Evolutionary conservation across 1,140 invertebrate species (phyloP).

Genomic region (Polypedilum pembai): DNA sequence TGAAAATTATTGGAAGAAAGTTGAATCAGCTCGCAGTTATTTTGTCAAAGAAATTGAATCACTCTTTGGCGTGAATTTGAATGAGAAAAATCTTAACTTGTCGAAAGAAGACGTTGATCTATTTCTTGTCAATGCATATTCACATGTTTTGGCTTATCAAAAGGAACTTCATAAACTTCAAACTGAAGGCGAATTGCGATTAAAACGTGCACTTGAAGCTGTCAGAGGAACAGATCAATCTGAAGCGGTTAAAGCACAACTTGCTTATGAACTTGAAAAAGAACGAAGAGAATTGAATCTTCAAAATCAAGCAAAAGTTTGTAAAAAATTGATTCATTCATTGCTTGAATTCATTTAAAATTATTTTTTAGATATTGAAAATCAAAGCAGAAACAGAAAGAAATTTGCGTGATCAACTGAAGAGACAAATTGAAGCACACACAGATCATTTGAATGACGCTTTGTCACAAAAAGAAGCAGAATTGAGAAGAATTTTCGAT

Average conservation of each 20-base stretch:
- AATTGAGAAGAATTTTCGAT: conserved; percentile 56
- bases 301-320: conserved; percentile 50
- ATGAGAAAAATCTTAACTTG: conserved; percentile 55
- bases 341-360: neutral
- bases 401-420: conserved; percentile 67
- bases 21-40: conserved; percentile 58
- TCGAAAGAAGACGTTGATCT: conserved; percentile 58
- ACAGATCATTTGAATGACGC: conserved; percentile 72
- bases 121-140: conserved; percentile 58
- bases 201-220: conserved; percentile 55
- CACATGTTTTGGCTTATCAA: conserved; percentile 58
- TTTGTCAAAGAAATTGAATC: conserved; percentile 65
- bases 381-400: conserved; percentile 59
- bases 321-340: neutral
- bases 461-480: conserved; percentile 59
- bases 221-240: conserved; percentile 44
- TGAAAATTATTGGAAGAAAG: conserved; percentile 63
- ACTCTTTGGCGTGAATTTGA: conserved; percentile 59
- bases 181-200: conserved; percentile 53
- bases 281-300: conserved; percentile 48
- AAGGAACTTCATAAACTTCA: conserved; percentile 62
- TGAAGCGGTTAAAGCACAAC: conserved; percentile 45
- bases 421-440: conserved; percentile 73
- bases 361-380: conserved; percentile 34
- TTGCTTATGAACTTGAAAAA: conserved; percentile 49